phyloP scores from a whole-genome alignment of 2,113 vertebrate genomes.

The Corythoichthys intestinalis region DNA sequence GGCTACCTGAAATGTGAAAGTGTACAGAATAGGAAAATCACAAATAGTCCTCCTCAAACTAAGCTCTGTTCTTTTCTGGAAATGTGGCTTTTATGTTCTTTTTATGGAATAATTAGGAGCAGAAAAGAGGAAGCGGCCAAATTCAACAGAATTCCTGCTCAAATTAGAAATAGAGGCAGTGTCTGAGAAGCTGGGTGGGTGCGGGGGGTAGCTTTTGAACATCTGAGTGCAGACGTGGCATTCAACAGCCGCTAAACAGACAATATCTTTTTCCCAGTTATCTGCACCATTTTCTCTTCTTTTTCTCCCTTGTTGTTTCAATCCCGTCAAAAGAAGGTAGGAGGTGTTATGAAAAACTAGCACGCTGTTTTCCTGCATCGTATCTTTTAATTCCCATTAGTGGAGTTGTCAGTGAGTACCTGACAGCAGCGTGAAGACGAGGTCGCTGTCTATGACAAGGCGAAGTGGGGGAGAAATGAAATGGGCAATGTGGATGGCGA shows the following conservation, averaged over 20 bases:
- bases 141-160: conserved; percentile 2
- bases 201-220: conserved; percentile 44
- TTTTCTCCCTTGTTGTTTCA: conserved; percentile 27
- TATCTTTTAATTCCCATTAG: conserved; percentile 44
- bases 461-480: conserved; percentile 21
- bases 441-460: neutral
- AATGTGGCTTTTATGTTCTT: neutral
- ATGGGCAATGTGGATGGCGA: conserved; percentile 2
- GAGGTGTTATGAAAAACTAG: neutral
- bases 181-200: conserved; percentile 19
- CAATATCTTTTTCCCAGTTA: conserved; percentile 17
- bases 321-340: conserved; percentile 3
- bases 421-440: conserved; percentile 3
- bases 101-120: neutral
- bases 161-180: conserved; percentile 4
- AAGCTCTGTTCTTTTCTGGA: neutral
- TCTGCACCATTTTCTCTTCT: conserved; percentile 26
- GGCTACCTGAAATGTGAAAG: too few relatives aligned
- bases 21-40: neutral
- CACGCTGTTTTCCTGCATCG: conserved; percentile 1
- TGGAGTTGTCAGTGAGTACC: conserved; percentile 22
- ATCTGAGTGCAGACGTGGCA: conserved; percentile 36
- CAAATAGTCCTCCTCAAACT: neutral
- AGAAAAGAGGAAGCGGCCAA: neutral
- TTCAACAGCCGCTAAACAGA: conserved; percentile 31